These are phyloP conservation scores for Tylochromis polylepis DNA, from an alignment of 2,113 vertebrate species.

Conservation along the genomic window DNA sequence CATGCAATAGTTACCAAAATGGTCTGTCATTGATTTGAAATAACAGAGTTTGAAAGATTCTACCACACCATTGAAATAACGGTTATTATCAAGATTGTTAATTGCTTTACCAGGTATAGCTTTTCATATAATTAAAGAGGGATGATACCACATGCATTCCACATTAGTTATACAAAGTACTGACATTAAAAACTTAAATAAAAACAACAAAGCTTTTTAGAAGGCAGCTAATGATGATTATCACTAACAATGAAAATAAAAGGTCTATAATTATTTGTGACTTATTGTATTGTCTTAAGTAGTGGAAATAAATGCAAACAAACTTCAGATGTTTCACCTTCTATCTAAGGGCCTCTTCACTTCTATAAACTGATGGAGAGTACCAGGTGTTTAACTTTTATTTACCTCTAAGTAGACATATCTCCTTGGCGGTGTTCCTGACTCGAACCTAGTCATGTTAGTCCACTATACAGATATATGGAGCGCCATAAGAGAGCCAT, in stretches of 20 bases:
- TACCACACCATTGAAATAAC: neutral
- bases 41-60: neutral
- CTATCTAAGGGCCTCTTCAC: neutral
- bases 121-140: neutral
- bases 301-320: neutral
- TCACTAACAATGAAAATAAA: neutral
- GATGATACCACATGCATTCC: neutral
- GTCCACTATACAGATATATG: neutral
- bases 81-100: neutral
- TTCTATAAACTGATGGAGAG: neutral
- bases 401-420: accelerated
- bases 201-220: neutral
- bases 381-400: accelerated
- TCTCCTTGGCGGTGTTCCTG: accelerated
- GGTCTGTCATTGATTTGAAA: neutral
- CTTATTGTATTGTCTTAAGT: neutral
- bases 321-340: neutral
- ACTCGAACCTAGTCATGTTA: neutral
- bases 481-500: accelerated
- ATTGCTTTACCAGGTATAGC: neutral
- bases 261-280: neutral
- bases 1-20: neutral
- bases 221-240: neutral
- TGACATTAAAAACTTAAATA: neutral
- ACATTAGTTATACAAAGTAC: neutral